A percentile compares a stretch with the other conserved stretches of the same genome.
These are phyloP conservation scores for Acanthosepion lycidas DNA, from an alignment of 2,888 invertebrate species.

Conservation along the genomic window DNA sequence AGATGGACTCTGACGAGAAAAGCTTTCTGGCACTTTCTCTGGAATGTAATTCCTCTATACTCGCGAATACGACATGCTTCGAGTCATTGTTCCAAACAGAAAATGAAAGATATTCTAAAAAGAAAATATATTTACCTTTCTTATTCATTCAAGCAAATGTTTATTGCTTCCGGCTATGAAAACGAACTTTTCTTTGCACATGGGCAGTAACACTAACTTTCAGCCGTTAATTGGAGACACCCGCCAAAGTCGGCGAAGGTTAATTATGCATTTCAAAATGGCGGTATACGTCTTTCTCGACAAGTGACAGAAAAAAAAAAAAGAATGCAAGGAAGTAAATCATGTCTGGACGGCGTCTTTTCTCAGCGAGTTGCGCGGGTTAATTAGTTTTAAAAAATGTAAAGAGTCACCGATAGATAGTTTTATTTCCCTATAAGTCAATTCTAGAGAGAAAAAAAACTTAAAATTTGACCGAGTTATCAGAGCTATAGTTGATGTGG, in stretches of 20 bases:
- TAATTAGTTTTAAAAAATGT: background rate
- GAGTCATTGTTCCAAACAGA: background rate
- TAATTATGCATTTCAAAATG: conserved; percentile 21
- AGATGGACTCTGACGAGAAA: too few relatives aligned
- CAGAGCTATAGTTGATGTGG: background rate
- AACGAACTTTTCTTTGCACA: background rate
- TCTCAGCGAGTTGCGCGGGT: background rate
- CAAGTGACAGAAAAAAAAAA: background rate
- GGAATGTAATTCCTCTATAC: too few relatives aligned
- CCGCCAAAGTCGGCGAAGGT: background rate
- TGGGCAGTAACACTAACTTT: background rate
- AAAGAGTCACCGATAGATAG: background rate
- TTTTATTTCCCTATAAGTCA: background rate
- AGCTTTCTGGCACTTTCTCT: too few relatives aligned
- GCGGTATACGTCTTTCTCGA: background rate
- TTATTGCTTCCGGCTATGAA: background rate
- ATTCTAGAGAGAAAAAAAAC: background rate
- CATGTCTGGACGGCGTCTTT: background rate
- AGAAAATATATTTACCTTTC: background rate
- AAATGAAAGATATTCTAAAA: background rate
- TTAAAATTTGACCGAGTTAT: background rate
- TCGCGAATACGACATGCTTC: background rate
- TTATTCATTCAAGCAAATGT: background rate
- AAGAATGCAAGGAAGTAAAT: background rate
- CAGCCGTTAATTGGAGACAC: background rate